Percentiles rank a stretch among this genome's conserved stretches.
Evolutionary conservation across 2,888 invertebrate genomes (phyloP).

Genomic region (Geophilus truncorum): DNA sequence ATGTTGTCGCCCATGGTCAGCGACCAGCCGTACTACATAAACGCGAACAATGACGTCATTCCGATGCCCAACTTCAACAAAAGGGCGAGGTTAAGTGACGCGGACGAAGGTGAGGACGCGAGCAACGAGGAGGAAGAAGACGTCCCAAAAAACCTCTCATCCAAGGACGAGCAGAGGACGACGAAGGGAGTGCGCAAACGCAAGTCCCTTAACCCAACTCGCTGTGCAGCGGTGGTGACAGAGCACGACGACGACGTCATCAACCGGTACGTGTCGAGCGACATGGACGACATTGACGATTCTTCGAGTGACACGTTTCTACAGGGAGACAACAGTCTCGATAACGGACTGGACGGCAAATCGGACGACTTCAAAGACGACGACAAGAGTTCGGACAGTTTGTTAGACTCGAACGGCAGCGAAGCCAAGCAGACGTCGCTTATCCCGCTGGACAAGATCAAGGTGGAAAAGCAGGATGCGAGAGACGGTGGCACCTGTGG

Average conservation of each 20-base stretch:
- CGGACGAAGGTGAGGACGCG: slow-evolving; percentile 43
- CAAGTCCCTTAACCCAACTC: slow-evolving; percentile 81
- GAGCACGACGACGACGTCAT: slow-evolving; percentile 50
- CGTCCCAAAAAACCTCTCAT: slow-evolving; percentile 54
- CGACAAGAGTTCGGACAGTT: slow-evolving; percentile 40
- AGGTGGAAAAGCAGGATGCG: slow-evolving; percentile 44
- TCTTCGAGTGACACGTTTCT: slow-evolving; percentile 57
- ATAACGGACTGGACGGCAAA: slow-evolving; percentile 40
- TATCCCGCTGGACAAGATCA: slow-evolving; percentile 31
- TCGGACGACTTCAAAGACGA: slow-evolving; percentile 42
- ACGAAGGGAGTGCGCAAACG: slow-evolving; percentile 70
- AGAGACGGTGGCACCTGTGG: no score
- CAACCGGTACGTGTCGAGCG: slow-evolving; percentile 49
- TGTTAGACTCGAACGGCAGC: slow-evolving; percentile 22
- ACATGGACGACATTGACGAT: slow-evolving; percentile 61
- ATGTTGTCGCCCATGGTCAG: slow-evolving; percentile 30
- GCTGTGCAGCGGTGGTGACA: slow-evolving; percentile 57
- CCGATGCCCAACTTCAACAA: slow-evolving; percentile 28
- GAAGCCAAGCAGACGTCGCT: not conserved
- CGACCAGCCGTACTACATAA: slow-evolving; percentile 46
- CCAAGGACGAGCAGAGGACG: slow-evolving; percentile 58
- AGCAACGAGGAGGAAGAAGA: slow-evolving; percentile 38
- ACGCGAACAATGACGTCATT: slow-evolving; percentile 39
- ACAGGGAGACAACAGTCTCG: slow-evolving; percentile 47
- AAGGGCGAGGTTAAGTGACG: slow-evolving; percentile 34